phyloP scores from a whole-genome alignment of 2,797 vertebrate genomes.

The Danio jaintianensis region DNA sequence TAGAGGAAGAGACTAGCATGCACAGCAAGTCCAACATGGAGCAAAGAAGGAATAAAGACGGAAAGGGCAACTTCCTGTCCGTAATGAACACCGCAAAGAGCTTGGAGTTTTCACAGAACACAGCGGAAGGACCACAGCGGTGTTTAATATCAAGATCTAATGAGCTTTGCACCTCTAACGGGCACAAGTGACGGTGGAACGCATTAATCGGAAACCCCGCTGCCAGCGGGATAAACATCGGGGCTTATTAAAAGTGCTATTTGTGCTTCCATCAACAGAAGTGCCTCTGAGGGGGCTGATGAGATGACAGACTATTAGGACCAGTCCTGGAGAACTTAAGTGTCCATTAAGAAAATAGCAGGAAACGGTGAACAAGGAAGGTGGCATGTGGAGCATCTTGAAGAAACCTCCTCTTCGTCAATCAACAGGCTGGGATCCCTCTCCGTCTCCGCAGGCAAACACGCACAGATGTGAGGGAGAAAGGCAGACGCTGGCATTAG shows the following conservation, averaged over 20 bases:
- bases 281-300: slow-evolving; percentile 28
- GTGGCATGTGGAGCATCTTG: background rate
- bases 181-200: slow-evolving; percentile 23
- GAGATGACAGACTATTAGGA: slow-evolving; percentile 64
- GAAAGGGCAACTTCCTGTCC: slow-evolving; percentile 52
- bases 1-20: slow-evolving; percentile 19
- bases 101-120: slow-evolving; percentile 34
- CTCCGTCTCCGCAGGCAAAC: slow-evolving; percentile 1
- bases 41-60: background rate
- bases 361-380: background rate
- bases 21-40: slow-evolving; percentile 4
- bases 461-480: background rate
- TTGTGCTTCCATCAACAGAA: slow-evolving; percentile 27
- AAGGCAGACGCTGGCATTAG: slow-evolving; percentile 16
- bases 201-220: slow-evolving; percentile 48
- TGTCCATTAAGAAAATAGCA: slow-evolving; percentile 31
- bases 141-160: slow-evolving; percentile 50
- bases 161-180: slow-evolving; percentile 11
- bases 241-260: slow-evolving; percentile 56
- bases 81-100: slow-evolving; percentile 47
- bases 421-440: slow-evolving; percentile 10
- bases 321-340: slow-evolving; percentile 44
- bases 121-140: slow-evolving; percentile 24
- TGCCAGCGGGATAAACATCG: slow-evolving; percentile 55
- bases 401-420: background rate